Conservation (phyloP, 2,797 vertebrate species). For the Tragopan temminckii region DNA sequence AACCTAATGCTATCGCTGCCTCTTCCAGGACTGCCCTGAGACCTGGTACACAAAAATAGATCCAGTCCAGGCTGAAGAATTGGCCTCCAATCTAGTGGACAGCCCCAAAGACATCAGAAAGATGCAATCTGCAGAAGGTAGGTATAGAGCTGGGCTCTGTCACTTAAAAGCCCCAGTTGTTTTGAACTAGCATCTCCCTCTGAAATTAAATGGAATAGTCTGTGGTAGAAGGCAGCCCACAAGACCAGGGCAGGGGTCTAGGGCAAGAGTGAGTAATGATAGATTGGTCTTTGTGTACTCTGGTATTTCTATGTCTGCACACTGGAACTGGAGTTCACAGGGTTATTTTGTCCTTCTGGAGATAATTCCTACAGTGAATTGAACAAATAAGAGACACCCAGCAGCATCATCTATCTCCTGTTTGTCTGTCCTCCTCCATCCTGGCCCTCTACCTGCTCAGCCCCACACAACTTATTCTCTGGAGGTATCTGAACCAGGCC, state of each 20-base stretch:
- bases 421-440: not conserved
- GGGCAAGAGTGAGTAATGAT: not conserved
- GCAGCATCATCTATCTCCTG: not conserved
- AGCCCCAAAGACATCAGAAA: slow-evolving; percentile 29
- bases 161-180: not conserved
- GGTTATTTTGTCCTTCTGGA: not conserved
- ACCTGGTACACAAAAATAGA: slow-evolving; percentile 83
- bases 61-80: slow-evolving; percentile 81
- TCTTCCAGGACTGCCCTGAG: slow-evolving; percentile 81
- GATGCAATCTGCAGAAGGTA: not conserved
- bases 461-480: too few relatives aligned
- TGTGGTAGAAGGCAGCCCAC: not conserved
- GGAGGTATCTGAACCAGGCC: not conserved
- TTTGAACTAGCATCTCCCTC: too few relatives aligned
- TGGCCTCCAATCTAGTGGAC: slow-evolving; percentile 76
- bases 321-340: not conserved
- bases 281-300: not conserved
- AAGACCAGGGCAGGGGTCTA: not conserved
- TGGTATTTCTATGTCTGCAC: not conserved
- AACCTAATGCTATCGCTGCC: not conserved
- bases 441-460: not conserved
- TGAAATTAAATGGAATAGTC: not conserved
- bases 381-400: not conserved
- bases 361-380: not conserved
- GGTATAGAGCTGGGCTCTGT: not conserved